A percentile compares a stretch with the other conserved stretches of the same genome.
Conservation (phyloP, 2,797 vertebrate species). For the Hydrophis major region DNA sequence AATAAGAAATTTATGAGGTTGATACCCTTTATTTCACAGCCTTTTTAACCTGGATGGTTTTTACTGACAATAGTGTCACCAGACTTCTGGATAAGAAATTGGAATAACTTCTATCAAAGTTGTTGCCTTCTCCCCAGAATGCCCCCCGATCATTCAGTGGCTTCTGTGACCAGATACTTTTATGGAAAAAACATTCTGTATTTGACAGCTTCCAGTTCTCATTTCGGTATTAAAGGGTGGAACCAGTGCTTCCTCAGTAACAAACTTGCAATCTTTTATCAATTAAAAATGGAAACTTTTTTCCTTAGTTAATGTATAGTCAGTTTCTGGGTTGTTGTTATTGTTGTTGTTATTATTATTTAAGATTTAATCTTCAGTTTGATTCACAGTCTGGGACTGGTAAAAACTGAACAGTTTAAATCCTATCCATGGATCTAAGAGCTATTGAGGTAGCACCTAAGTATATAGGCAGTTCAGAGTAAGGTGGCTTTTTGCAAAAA, state of each 20-base stretch:
- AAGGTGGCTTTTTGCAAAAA: background rate
- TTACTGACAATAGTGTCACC: background rate
- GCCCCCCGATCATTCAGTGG: background rate
- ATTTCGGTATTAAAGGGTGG: background rate
- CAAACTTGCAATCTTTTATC: background rate
- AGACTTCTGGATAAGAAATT: background rate
- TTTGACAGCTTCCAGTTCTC: background rate
- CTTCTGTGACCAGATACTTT: background rate
- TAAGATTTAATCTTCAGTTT: background rate
- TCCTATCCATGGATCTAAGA: background rate
- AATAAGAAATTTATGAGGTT: background rate
- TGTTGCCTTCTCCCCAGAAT: background rate
- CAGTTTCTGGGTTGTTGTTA: background rate
- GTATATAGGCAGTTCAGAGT: too few relatives aligned
- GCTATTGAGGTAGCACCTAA: background rate
- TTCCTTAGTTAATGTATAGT: background rate
- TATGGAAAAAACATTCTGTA: background rate
- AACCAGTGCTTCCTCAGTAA: background rate
- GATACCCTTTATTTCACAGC: background rate
- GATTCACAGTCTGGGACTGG: background rate
- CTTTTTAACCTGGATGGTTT: background rate
- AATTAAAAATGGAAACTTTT: background rate
- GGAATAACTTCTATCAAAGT: background rate
- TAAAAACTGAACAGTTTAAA: background rate
- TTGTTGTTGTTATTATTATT: background rate